Evolutionary conservation across 2,113 vertebrate species (phyloP).

Genomic region (Coptodon bakossiorum): DNA sequence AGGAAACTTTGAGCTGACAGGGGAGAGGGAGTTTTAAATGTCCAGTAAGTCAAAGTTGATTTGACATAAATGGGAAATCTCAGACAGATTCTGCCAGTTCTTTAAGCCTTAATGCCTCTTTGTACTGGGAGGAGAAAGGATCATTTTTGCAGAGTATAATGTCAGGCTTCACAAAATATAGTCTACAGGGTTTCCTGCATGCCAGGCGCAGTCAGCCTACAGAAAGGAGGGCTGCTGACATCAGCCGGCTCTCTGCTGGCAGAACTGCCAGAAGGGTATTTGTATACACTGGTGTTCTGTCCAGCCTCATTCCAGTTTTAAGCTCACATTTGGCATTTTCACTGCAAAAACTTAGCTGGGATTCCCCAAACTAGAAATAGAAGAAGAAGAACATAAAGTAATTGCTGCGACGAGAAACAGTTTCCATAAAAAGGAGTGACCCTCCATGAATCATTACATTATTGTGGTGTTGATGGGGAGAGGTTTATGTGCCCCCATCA

Average conservation of each 20-base stretch:
- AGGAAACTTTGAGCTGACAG: neutral
- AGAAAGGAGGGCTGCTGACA: neutral
- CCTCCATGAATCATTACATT: neutral
- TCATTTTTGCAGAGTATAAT: neutral
- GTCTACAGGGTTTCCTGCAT: neutral
- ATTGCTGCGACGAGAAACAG: neutral
- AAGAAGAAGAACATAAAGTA: neutral
- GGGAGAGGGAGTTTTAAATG: neutral
- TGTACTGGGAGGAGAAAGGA: neutral
- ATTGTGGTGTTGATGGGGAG: neutral
- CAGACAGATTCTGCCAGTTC: neutral
- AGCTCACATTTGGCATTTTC: neutral
- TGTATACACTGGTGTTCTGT: neutral
- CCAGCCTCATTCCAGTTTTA: neutral
- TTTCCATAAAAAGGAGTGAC: neutral
- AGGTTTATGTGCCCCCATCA: neutral
- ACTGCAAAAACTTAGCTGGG: neutral
- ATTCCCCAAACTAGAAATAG: neutral
- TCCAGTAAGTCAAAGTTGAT: neutral
- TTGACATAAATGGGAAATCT: neutral
- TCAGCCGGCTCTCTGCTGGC: neutral
- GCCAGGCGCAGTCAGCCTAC: neutral
- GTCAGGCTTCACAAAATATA: neutral
- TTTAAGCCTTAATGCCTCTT: neutral
- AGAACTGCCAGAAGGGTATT: neutral